phyloP scores from a whole-genome alignment of 2,888 invertebrate genomes.

The Magallana nippona region DNA sequence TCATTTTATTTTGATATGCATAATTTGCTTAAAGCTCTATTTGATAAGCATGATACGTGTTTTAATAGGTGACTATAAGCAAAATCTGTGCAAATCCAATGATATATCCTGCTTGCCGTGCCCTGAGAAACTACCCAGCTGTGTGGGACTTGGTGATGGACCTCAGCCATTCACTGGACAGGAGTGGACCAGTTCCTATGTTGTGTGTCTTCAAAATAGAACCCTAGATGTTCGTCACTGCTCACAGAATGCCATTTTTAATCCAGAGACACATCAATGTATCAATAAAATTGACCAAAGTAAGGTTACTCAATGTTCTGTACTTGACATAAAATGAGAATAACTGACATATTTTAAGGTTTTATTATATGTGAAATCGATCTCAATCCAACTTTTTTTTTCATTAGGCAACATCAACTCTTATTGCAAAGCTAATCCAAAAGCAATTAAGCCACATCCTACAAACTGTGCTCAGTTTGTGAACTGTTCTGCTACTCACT shows the following conservation, averaged over 20 bases:
- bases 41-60: not conserved
- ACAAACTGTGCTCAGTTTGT: conserved; percentile 46
- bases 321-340: too few relatives aligned
- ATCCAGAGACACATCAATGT: conserved; percentile 44
- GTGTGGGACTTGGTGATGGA: conserved; percentile 56
- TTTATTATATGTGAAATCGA: too few relatives aligned
- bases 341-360: too few relatives aligned
- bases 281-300: conserved; percentile 40
- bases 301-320: conserved; percentile 14
- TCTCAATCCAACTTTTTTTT: not conserved
- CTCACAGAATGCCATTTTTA: conserved; percentile 45
- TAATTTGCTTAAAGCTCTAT: too few relatives aligned
- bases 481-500: conserved; percentile 39
- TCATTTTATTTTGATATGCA: too few relatives aligned
- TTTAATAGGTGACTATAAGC: conserved; percentile 60
- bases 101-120: conserved; percentile 55
- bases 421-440: conserved; percentile 60
- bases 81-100: conserved; percentile 53
- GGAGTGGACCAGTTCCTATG: conserved; percentile 57
- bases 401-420: conserved; percentile 57
- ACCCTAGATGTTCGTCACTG: conserved; percentile 49
- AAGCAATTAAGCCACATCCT: conserved; percentile 44
- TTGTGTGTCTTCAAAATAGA: conserved; percentile 58
- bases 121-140: conserved; percentile 55
- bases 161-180: conserved; percentile 53